Percentiles rank a stretch among this genome's conserved stretches.
Conservation (phyloP, 2,888 invertebrate genomes). For the Danaus chrysippus region DNA sequence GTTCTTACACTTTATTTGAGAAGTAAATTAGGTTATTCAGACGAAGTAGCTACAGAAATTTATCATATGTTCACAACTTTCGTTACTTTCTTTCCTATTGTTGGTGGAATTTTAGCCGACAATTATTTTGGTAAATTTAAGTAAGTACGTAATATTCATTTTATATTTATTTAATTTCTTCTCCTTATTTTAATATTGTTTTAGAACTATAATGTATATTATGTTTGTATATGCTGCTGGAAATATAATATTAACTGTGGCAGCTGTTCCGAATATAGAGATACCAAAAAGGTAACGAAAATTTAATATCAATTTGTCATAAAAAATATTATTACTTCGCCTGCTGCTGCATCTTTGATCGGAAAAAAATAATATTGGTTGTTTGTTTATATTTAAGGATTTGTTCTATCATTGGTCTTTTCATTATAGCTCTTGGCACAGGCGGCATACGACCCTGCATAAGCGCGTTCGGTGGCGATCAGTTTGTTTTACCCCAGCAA, state of each 20-base stretch:
- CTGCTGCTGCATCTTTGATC: too few species aligned
- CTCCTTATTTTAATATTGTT: constrained; percentile 30
- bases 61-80: constrained; percentile 87
- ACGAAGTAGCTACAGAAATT: constrained; percentile 83
- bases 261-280: constrained; percentile 74
- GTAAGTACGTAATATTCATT: constrained; percentile 42
- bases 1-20: constrained; percentile 87
- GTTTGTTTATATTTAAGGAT: constrained; percentile 54
- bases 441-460: constrained; percentile 93
- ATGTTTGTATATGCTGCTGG: constrained; percentile 86
- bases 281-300: constrained; percentile 61
- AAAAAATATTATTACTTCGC: neutral
- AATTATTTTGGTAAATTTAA: constrained; percentile 89
- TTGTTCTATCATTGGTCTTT: constrained; percentile 82
- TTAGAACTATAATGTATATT: constrained; percentile 84
- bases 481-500: constrained; percentile 83
- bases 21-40: constrained; percentile 80
- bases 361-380: neutral
- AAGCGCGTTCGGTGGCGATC: constrained; percentile 90
- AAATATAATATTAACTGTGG: constrained; percentile 81
- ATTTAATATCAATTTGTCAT: neutral
- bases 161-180: neutral
- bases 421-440: constrained; percentile 86
- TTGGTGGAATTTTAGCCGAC: constrained; percentile 90
- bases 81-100: constrained; percentile 86